phyloP scores from a whole-genome alignment of 2,113 vertebrate species.

The Chaetodon trifascialis region DNA sequence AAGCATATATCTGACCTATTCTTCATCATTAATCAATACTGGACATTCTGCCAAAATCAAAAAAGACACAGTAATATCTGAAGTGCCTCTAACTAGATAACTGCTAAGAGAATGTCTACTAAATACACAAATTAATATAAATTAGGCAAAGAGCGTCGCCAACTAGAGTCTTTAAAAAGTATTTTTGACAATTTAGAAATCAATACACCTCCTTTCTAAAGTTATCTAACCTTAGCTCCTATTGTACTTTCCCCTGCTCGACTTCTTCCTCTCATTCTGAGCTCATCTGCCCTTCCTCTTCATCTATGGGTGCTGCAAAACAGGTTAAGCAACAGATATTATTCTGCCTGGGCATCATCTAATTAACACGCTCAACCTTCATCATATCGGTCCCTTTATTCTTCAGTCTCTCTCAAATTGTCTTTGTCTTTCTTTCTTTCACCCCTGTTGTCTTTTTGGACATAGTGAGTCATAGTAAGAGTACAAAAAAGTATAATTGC shows the following conservation, averaged over 20 bases:
- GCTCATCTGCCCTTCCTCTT: neutral
- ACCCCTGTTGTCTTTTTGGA: neutral
- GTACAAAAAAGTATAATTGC: too few species aligned
- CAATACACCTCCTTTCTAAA: conserved; percentile 15
- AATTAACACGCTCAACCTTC: conserved; percentile 30
- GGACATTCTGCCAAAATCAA: conserved; percentile 8
- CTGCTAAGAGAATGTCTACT: neutral
- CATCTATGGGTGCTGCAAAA: neutral
- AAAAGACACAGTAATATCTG: conserved; percentile 3
- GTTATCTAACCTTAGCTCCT: conserved; percentile 2
- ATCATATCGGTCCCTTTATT: neutral
- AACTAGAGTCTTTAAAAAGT: neutral
- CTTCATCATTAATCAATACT: neutral
- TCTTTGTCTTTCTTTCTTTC: neutral
- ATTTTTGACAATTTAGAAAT: conserved; percentile 4
- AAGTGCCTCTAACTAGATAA: conserved; percentile 1
- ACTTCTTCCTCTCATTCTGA: conserved; percentile 18
- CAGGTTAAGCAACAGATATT: conserved; percentile 18
- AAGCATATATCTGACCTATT: conserved; percentile 22
- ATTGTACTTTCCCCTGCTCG: neutral
- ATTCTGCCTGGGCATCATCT: conserved; percentile 1
- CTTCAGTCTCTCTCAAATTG: neutral
- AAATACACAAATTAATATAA: neutral
- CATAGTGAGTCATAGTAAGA: neutral
- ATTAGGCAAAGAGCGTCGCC: neutral